phyloP scores from a whole-genome alignment of 2,797 vertebrate genomes.

The Chaetophractus vellerosus region DNA sequence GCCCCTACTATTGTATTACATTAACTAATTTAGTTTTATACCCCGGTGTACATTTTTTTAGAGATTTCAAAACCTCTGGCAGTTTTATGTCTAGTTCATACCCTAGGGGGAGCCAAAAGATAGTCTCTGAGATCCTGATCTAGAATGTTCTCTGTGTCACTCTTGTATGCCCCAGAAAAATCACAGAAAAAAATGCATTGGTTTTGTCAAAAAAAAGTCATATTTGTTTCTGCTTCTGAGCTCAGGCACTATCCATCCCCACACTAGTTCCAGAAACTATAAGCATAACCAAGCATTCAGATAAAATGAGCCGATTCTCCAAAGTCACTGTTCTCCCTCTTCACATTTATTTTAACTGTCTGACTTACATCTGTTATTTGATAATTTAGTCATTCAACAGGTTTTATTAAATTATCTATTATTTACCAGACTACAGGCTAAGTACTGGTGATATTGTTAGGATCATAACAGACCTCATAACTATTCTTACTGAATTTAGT shows the following conservation, averaged over 20 bases:
- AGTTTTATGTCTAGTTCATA: constrained; percentile 35
- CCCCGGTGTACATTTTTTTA: neutral
- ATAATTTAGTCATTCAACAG: neutral
- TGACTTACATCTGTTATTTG: neutral
- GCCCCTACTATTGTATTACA: neutral
- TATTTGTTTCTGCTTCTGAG: neutral
- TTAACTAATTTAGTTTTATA: neutral
- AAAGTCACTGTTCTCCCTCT: neutral
- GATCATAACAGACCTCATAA: neutral
- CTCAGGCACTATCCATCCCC: neutral
- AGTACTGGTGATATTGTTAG: neutral
- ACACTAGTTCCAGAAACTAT: neutral
- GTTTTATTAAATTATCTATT: neutral
- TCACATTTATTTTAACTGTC: neutral
- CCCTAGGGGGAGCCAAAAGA: constrained; percentile 70
- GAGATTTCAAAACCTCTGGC: neutral
- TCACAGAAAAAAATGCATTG: constrained; percentile 1
- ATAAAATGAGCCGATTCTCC: neutral
- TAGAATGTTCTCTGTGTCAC: constrained; percentile 8
- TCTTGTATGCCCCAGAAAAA: neutral
- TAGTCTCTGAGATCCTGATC: neutral
- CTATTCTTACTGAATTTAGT: neutral
- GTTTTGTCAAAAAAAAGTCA: neutral
- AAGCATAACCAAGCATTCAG: neutral
- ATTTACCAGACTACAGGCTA: neutral